Evolutionary conservation across 2,888 invertebrate genomes (phyloP).

Genomic region (Ellobium chinense): DNA sequence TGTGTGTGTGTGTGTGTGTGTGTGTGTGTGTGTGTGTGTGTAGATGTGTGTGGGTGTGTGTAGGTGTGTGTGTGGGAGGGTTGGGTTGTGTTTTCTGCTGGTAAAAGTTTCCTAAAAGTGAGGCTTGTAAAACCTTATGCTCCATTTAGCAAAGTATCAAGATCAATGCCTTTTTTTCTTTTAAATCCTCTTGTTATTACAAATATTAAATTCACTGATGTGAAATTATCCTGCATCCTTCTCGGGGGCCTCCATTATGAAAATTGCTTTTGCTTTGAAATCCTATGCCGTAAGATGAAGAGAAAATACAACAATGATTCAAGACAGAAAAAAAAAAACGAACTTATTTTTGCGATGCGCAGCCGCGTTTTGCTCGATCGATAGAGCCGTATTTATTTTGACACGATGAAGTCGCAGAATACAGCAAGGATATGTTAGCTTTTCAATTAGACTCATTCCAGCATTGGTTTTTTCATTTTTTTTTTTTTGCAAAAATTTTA

Average conservation of each 20-base stretch:
- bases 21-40: not conserved
- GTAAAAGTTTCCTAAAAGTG: not conserved
- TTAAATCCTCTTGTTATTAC: not conserved
- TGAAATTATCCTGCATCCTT: not conserved
- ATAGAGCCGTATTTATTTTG: not conserved
- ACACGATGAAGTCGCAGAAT: not conserved
- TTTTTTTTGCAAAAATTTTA: too few species aligned
- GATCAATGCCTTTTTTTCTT: not conserved
- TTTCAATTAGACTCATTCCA: not conserved
- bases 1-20: not conserved
- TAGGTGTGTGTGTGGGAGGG: not conserved
- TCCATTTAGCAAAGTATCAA: not conserved
- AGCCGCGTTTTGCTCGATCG: not conserved
- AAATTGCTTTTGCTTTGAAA: not conserved
- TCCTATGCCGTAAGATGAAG: not conserved
- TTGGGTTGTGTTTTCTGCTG: not conserved
- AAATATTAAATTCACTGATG: constrained; percentile 3
- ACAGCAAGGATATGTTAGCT: not conserved
- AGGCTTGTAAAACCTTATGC: not conserved
- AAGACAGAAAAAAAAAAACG: not conserved
- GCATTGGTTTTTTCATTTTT: too few species aligned
- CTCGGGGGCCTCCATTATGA: not conserved
- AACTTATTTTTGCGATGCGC: not conserved
- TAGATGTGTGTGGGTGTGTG: not conserved
- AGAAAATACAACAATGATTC: not conserved